phyloP scores from a whole-genome alignment of 2,888 invertebrate species.

The Drosophila monieri region DNA sequence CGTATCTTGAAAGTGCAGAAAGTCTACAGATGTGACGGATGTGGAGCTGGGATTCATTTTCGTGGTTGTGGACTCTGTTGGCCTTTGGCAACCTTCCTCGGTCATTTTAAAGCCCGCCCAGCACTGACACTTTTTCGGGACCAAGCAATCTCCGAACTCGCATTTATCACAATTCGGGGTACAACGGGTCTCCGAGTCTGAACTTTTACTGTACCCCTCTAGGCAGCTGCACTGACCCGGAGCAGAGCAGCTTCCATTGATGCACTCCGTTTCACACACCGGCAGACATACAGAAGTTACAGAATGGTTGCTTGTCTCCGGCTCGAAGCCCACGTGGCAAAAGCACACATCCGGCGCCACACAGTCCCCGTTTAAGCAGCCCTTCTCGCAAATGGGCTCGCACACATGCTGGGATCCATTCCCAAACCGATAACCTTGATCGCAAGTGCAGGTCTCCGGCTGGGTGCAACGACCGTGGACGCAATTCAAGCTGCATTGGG shows the following conservation, averaged over 20 bases:
- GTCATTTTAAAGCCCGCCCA: constrained; percentile 38
- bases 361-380: constrained; percentile 84
- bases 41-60: not conserved
- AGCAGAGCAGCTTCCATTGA: constrained; percentile 63
- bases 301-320: constrained; percentile 36
- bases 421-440: constrained; percentile 48
- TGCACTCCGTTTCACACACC: constrained; percentile 53
- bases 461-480: constrained; percentile 84
- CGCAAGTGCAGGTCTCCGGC: constrained; percentile 73
- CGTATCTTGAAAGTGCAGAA: constrained; percentile 4
- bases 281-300: constrained; percentile 45
- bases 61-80: not conserved
- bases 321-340: constrained; percentile 72
- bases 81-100: constrained; percentile 19
- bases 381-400: constrained; percentile 79
- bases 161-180: constrained; percentile 59
- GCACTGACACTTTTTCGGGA: constrained; percentile 73
- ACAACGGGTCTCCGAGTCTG: constrained; percentile 84
- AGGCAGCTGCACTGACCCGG: constrained; percentile 80
- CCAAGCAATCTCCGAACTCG: constrained; percentile 65
- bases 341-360: constrained; percentile 74
- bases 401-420: constrained; percentile 62
- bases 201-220: constrained; percentile 80
- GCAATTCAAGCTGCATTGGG: constrained; percentile 73
- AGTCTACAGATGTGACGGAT: not conserved